Percentiles rank a stretch among this genome's conserved stretches.
phyloP scores from a whole-genome alignment of 2,888 invertebrate species.

The Dicranocentrus wangi region DNA sequence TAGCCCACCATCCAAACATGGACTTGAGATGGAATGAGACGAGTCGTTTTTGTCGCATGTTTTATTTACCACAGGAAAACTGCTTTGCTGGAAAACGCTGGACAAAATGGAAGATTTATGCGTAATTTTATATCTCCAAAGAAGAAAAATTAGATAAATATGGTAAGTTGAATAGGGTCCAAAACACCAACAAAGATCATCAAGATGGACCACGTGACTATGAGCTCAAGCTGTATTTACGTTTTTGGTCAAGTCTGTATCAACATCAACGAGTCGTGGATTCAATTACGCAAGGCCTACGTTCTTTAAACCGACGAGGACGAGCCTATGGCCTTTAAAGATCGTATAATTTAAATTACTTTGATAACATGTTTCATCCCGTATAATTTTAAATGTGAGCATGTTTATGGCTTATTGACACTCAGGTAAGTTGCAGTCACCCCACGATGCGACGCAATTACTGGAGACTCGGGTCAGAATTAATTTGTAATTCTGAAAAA shows the following conservation, averaged over 20 bases:
- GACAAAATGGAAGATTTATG: conserved; percentile 37
- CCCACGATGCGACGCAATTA: too few relatives aligned
- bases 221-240: background rate
- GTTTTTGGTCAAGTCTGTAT: background rate
- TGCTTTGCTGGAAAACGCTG: background rate
- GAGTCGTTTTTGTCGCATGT: conserved; percentile 24
- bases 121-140: conserved; percentile 5
- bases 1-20: conserved; percentile 21
- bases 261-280: too few relatives aligned
- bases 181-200: background rate
- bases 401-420: background rate
- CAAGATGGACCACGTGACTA: conserved; percentile 16
- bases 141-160: background rate
- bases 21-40: conserved; percentile 19
- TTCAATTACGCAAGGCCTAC: too few relatives aligned
- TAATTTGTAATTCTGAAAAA: background rate
- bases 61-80: background rate
- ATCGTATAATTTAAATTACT: too few relatives aligned
- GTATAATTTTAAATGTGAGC: too few relatives aligned
- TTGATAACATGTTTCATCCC: too few relatives aligned
- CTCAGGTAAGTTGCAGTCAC: background rate
- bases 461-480: too few relatives aligned
- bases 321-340: too few relatives aligned
- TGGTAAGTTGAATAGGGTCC: background rate
- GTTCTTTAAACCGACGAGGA: too few relatives aligned